phyloP scores from a whole-genome alignment of 1,140 invertebrate species.

The Apis dorsata region DNA sequence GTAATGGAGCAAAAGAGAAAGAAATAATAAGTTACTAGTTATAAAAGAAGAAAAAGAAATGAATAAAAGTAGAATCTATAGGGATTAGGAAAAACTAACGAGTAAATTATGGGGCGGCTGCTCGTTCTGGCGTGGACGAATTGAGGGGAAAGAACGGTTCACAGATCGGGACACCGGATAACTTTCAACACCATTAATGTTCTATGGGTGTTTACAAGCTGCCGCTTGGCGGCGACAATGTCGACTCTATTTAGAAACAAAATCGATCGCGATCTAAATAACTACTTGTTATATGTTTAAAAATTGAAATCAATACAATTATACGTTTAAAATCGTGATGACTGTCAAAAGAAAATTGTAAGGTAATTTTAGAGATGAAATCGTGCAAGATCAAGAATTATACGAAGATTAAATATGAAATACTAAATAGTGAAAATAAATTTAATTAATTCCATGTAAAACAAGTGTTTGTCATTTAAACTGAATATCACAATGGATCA shows the following conservation, averaged over 20 bases:
- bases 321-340: not conserved
- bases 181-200: conserved; percentile 71
- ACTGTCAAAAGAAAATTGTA: not conserved
- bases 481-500: not conserved
- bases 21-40: not conserved
- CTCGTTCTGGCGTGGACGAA: conserved; percentile 56
- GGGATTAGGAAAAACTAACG: conserved; percentile 67
- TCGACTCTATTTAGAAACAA: conserved; percentile 29
- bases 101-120: conserved; percentile 75
- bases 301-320: not conserved
- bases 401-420: not conserved
- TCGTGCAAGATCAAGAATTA: too few relatives aligned
- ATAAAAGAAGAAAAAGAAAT: not conserved
- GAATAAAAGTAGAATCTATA: conserved; percentile 32
- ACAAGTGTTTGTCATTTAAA: not conserved
- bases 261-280: conserved; percentile 26
- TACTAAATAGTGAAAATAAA: too few relatives aligned
- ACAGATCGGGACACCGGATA: conserved; percentile 67
- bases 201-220: conserved; percentile 60
- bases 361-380: not conserved
- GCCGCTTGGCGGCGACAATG: conserved; percentile 51
- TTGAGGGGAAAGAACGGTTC: conserved; percentile 37
- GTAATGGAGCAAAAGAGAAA: not conserved
- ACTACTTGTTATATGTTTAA: not conserved
- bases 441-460: not conserved